Conservation (phyloP, 2,113 vertebrate species). For the Amazona vittata region DNA sequence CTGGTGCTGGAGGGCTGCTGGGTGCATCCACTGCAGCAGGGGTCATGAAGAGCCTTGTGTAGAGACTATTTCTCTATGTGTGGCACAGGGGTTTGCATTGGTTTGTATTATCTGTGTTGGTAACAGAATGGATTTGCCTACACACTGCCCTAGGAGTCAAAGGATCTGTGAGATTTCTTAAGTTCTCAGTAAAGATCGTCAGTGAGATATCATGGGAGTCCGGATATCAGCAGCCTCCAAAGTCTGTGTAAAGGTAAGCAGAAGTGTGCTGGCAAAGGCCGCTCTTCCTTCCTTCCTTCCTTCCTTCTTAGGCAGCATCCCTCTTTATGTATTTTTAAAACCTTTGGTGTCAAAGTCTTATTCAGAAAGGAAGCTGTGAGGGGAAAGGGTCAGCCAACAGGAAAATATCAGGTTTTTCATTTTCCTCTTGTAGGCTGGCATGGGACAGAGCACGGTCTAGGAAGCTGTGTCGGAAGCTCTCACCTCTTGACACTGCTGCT, state of each 20-base stretch:
- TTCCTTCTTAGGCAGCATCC: not conserved
- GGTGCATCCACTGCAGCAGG: not conserved
- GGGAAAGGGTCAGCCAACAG: slow-evolving; percentile 55
- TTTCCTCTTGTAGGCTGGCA: slow-evolving; percentile 18
- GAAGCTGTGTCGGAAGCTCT: not conserved
- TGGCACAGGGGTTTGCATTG: rapidly evolving
- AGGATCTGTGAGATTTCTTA: not conserved
- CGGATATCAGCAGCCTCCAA: not conserved
- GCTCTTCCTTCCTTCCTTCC: not conserved
- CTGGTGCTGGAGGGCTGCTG: not conserved
- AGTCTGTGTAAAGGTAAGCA: not conserved
- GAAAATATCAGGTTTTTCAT: not conserved
- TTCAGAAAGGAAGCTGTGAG: slow-evolving; percentile 1
- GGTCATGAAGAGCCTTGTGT: not conserved
- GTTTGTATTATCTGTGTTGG: not conserved
- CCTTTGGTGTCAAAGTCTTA: not conserved
- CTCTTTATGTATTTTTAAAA: not conserved
- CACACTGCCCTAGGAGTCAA: not conserved
- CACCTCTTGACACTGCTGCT: not conserved
- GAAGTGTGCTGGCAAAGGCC: not conserved
- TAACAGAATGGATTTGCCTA: not conserved
- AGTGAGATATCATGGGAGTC: not conserved
- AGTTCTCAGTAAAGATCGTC: not conserved
- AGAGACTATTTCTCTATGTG: rapidly evolving
- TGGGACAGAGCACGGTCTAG: not conserved